Conservation (phyloP, 2,888 invertebrate genomes). For the Lycocerus yunnanus region DNA sequence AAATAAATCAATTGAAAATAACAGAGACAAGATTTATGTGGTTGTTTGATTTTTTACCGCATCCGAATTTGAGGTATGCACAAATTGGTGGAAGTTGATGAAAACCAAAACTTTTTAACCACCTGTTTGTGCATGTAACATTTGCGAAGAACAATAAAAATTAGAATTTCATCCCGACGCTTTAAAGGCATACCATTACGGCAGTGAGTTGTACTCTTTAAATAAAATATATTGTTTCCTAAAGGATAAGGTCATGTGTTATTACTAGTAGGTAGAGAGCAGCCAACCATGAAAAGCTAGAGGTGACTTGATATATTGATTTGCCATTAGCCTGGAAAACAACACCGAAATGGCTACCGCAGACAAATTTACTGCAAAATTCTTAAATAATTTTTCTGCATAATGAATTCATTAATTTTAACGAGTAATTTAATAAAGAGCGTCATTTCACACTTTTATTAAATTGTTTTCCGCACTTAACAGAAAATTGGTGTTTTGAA, state of each 20-base stretch:
- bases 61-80: not conserved
- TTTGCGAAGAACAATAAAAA: not conserved
- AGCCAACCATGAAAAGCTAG: constrained; percentile 43
- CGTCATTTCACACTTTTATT: not conserved
- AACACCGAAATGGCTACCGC: constrained; percentile 37
- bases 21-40: rapidly evolving
- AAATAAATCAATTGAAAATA: too few species aligned
- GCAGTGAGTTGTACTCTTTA: constrained; percentile 21
- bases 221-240: constrained; percentile 28
- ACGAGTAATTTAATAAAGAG: not conserved
- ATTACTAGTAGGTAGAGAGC: constrained; percentile 30
- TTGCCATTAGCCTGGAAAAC: constrained; percentile 45
- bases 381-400: constrained; percentile 25
- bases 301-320: constrained; percentile 46
- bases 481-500: not conserved
- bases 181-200: not conserved
- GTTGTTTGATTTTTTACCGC: not conserved
- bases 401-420: constrained; percentile 10
- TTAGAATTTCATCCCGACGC: not conserved
- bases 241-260: constrained; percentile 28
- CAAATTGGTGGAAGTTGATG: not conserved
- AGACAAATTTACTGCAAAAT: constrained; percentile 34
- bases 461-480: not conserved
- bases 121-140: not conserved
- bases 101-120: not conserved